A percentile compares a stretch with the other conserved stretches of the same genome.
These are phyloP conservation scores for Piscicola geometra DNA, from an alignment of 2,888 invertebrate genomes.

Conservation along the genomic window DNA sequence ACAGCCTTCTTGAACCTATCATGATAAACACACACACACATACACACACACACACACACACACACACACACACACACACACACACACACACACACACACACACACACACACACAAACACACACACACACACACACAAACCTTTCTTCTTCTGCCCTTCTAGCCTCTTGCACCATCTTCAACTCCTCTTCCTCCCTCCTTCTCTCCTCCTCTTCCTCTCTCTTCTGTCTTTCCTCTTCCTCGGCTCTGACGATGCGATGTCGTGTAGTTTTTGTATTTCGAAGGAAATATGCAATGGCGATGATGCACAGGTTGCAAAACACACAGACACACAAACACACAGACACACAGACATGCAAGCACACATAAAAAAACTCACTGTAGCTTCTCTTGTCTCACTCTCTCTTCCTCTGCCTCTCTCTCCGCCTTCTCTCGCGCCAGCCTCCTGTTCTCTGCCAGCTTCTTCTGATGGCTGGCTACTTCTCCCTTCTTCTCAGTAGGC, in stretches of 20 bases:
- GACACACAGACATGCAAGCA: too few species aligned
- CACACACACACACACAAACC: slow-evolving; percentile 57
- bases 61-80: too few species aligned
- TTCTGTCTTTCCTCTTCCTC: slow-evolving; percentile 68
- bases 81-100: too few species aligned
- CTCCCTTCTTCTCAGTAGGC: slow-evolving; percentile 4
- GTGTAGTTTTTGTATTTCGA: too few species aligned
- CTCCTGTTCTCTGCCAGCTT: slow-evolving; percentile 83
- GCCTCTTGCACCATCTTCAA: slow-evolving; percentile 66
- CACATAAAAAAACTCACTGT: slow-evolving; percentile 52
- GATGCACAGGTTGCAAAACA: too few species aligned
- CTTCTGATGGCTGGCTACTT: slow-evolving; percentile 63
- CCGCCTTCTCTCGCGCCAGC: slow-evolving; percentile 82
- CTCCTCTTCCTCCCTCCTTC: slow-evolving; percentile 75
- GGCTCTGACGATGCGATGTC: too few species aligned
- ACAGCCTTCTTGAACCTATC: slow-evolving; percentile 69
- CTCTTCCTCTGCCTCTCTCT: slow-evolving; percentile 81
- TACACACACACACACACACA: too few species aligned
- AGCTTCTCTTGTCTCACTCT: slow-evolving; percentile 60
- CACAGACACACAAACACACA: too few species aligned
- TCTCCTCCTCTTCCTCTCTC: slow-evolving; percentile 77
- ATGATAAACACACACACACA: neutral
- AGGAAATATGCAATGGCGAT: too few species aligned
- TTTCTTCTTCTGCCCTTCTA: slow-evolving; percentile 75
- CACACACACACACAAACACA: too few species aligned